These are phyloP conservation scores for Lordiphosa stackelbergi DNA, from an alignment of 1,140 invertebrate genomes.

Conservation along the genomic window DNA sequence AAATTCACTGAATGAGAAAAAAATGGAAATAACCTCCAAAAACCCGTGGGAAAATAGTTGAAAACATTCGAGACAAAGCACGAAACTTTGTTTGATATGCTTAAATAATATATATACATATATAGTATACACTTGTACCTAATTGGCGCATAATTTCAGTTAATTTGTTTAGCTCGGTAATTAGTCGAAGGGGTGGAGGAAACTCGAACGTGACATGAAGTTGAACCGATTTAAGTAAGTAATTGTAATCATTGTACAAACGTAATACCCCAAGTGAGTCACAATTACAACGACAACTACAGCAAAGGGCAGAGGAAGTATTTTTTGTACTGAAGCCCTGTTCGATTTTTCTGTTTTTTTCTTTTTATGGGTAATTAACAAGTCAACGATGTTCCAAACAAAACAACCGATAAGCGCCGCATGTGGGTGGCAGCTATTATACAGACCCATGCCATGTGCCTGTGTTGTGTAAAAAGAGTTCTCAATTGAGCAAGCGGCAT, in stretches of 20 bases:
- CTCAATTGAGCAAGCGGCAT: no score
- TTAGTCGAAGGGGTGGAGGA: conserved; percentile 14
- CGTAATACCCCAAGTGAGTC: not conserved
- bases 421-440: no score
- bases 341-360: conserved; percentile 13
- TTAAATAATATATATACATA: not conserved
- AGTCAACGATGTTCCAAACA: conserved; percentile 24
- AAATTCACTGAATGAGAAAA: no score
- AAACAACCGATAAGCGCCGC: conserved; percentile 9
- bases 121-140: conserved; percentile 1
- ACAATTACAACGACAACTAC: not conserved
- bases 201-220: conserved; percentile 35
- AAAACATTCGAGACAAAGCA: conserved; percentile 1
- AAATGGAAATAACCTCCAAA: no score
- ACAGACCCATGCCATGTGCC: no score
- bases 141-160: conserved; percentile 44
- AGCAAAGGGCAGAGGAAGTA: conserved; percentile 10
- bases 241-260: not conserved
- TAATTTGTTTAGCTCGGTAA: conserved; percentile 28
- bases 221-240: conserved; percentile 22
- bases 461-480: no score
- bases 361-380: conserved; percentile 39
- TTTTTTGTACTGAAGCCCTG: no score
- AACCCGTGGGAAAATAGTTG: no score
- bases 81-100: conserved; percentile 3